These are phyloP conservation scores for Lithosia quadra DNA, from an alignment of 2,888 invertebrate species.

Conservation along the genomic window DNA sequence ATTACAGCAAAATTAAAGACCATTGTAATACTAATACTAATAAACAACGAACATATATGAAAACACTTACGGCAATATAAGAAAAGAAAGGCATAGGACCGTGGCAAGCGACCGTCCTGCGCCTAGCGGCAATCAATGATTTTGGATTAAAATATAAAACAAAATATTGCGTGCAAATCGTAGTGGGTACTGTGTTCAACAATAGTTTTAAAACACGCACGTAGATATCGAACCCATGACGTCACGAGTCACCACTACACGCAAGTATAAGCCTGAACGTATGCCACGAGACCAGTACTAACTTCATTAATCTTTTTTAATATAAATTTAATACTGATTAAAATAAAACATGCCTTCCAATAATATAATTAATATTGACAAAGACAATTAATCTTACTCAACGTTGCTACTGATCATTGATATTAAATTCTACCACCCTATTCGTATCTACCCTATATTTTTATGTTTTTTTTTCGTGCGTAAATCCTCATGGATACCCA, in stretches of 20 bases:
- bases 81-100: too few species aligned
- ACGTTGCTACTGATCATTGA: not conserved
- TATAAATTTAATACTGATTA: too few species aligned
- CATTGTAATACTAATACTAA: too few species aligned
- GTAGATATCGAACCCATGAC: not conserved
- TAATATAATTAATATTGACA: not conserved
- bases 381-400: not conserved
- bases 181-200: not conserved
- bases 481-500: too few species aligned
- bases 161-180: not conserved
- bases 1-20: too few species aligned
- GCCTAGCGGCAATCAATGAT: not conserved
- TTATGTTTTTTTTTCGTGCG: too few species aligned
- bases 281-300: not conserved
- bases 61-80: too few species aligned
- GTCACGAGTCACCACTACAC: not conserved
- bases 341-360: too few species aligned
- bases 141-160: not conserved
- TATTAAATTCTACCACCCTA: not conserved
- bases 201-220: constrained; percentile 1
- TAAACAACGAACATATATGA: too few species aligned
- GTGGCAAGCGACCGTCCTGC: too few species aligned
- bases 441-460: too few species aligned
- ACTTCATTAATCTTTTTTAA: not conserved
- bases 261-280: not conserved